Evolutionary conservation across 2,113 vertebrate species (phyloP).

Genomic region (Protobothrops mucrosquamatus): DNA sequence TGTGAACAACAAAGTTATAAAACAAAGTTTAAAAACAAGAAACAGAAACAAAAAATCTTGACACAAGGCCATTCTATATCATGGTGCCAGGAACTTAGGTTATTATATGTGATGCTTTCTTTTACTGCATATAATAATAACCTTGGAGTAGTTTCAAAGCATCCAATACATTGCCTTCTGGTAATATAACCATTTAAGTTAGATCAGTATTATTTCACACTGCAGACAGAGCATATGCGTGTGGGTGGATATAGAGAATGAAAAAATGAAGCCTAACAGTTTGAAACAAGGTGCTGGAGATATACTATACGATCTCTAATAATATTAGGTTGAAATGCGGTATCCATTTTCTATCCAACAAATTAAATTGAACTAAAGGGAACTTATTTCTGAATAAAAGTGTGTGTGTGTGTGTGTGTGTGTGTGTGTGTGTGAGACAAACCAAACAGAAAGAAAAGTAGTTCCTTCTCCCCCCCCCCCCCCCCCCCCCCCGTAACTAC

Average conservation of each 20-base stretch:
- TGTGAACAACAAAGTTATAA: background rate
- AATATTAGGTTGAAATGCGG: background rate
- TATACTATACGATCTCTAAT: background rate
- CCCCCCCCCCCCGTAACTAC: too few species aligned
- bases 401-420: background rate
- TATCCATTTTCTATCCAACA: background rate
- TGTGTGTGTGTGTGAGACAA: background rate
- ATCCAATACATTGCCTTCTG: background rate
- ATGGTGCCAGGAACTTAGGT: background rate
- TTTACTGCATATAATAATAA: background rate
- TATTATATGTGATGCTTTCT: background rate
- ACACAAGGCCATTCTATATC: background rate
- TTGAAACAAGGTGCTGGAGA: background rate
- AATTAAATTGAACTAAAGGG: background rate
- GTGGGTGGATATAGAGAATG: background rate
- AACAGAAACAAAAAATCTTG: background rate
- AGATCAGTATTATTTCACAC: background rate
- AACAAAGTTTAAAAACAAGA: background rate
- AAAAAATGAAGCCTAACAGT: background rate
- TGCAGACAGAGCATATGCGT: background rate
- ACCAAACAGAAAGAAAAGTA: background rate
- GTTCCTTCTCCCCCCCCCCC: background rate
- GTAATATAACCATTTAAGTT: background rate
- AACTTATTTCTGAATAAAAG: background rate
- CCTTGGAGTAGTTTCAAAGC: background rate